Base-by-base conservation (phyloP, 2,797 vertebrate species). In the Poecilia velifera region DNA sequence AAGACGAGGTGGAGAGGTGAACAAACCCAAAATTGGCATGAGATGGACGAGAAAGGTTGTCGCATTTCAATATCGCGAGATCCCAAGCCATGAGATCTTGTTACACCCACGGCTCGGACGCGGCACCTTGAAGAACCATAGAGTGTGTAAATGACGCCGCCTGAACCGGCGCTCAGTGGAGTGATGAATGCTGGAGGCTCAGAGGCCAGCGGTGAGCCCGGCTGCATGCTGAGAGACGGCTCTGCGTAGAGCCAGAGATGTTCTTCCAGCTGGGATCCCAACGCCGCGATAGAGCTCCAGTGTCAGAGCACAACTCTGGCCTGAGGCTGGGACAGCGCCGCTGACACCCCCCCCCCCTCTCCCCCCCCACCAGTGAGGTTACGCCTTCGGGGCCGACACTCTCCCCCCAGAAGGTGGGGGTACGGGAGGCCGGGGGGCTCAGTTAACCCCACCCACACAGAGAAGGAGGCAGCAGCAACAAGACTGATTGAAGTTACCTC, bases 211-310 rank as follows among this genome's bases (percentile, higher is more conserved):
- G 76, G 81, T 92, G 92, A 94, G 91, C 93, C 88, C 62, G 81
- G 86, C 89, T 45, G 78, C 94, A 90, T 68, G 86, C 92, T 94
- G 94, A 70, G 92, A 92, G 81, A 88, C 87, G 90, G 86, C 91
- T 90, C 81, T 66, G 85, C 88, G 92, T 91, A 89, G 90, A 91
- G 89, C 82, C 86, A 86, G 90, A 81, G 89, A 91, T 89, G 92
- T 92, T 93, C 89, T 90, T 96, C 95, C 94, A 95, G 94, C 96
- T 96, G 95, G 92, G 95, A 94, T 94, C 93, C 90, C 89, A 94
- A 93, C 90, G 93, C 91, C 91, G 91, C 71, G 85, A 79, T 72
- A 86, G 81, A 83, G 88, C 93, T 96, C 94, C 87, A 87, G 94
- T 96, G 95, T 95, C 95, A 94, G 93, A 90, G 85, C 86, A 68